Evolutionary conservation across 2,113 vertebrate genomes (phyloP).

Genomic region (Myrmecophaga tridactyla): DNA sequence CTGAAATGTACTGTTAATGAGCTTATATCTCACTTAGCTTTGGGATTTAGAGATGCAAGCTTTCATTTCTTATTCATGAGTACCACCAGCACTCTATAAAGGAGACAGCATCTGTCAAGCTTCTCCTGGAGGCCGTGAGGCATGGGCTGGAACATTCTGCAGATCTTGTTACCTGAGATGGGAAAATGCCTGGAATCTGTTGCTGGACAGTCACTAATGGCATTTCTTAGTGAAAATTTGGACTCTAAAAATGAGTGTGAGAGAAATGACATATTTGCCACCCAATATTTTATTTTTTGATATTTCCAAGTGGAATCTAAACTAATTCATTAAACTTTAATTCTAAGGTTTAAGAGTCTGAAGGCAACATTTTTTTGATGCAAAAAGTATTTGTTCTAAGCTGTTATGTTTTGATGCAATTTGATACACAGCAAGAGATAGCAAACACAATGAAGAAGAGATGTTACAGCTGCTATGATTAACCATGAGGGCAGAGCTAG

Average conservation of each 20-base stretch:
- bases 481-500: background rate
- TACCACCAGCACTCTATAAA: background rate
- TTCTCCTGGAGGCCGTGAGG: background rate
- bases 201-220: background rate
- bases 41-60: background rate
- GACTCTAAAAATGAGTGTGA: background rate
- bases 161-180: background rate
- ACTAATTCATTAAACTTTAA: background rate
- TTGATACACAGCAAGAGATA: background rate
- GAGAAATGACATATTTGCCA: background rate
- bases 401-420: background rate
- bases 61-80: background rate
- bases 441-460: background rate
- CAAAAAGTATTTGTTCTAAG: background rate
- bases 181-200: background rate
- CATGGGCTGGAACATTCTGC: background rate
- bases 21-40: background rate
- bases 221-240: background rate
- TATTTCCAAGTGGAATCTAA: conserved; percentile 13
- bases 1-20: background rate
- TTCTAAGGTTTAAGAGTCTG: background rate
- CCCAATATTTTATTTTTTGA: background rate
- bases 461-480: background rate
- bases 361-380: background rate
- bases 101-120: background rate